Conservation (phyloP, 2,888 invertebrate genomes). For the Oscheius myriophilus region DNA sequence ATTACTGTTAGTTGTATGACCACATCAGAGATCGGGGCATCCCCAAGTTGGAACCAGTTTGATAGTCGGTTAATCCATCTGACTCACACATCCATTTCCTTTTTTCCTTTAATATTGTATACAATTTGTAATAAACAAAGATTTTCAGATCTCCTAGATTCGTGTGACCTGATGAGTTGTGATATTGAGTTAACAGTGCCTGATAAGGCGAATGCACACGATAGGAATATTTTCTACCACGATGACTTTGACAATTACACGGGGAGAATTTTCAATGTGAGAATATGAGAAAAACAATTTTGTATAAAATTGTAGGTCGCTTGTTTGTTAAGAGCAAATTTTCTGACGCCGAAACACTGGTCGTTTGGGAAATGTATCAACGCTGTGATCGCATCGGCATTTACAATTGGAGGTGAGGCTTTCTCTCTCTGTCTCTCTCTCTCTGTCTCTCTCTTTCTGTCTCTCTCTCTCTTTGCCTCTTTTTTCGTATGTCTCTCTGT, state of each 20-base stretch:
- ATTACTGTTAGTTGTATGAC: too few species aligned
- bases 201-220: neutral
- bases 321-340: slow-evolving; percentile 24
- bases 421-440: too few species aligned
- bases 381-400: slow-evolving; percentile 4
- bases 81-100: neutral
- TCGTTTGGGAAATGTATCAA: slow-evolving; percentile 25
- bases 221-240: slow-evolving; percentile 21
- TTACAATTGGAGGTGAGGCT: slow-evolving; percentile 11
- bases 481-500: too few species aligned
- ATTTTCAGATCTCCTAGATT: slow-evolving; percentile 13
- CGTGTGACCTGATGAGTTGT: slow-evolving; percentile 4
- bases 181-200: slow-evolving; percentile 6
- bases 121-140: neutral
- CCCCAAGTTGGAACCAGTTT: too few species aligned
- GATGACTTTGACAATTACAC: slow-evolving; percentile 33
- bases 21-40: too few species aligned
- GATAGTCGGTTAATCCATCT: too few species aligned
- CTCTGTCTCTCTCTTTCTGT: too few species aligned
- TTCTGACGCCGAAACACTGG: slow-evolving; percentile 26
- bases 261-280: slow-evolving; percentile 22
- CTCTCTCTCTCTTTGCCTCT: too few species aligned
- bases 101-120: neutral
- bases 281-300: neutral
- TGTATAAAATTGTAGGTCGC: slow-evolving; percentile 12